Evolutionary conservation across 1,140 invertebrate genomes (phyloP).

Genomic region (Neotoxoptera formosana): DNA sequence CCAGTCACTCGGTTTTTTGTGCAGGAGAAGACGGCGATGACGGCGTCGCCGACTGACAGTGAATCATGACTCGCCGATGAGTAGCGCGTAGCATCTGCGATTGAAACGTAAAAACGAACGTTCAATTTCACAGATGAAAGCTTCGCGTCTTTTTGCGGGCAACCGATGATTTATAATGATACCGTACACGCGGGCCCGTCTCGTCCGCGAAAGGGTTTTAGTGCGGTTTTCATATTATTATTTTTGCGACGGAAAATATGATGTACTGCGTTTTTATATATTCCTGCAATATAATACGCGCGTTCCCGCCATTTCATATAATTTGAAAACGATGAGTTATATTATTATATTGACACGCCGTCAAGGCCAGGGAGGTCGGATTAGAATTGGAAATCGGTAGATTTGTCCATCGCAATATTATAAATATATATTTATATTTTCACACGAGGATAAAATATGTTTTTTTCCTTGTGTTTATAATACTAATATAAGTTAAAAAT

Average conservation of each 20-base stretch:
- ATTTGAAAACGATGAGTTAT: too few relatives aligned
- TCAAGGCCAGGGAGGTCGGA: too few relatives aligned
- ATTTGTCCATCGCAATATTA: too few relatives aligned
- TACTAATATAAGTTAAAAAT: too few relatives aligned
- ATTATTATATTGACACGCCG: too few relatives aligned
- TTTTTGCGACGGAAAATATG: not conserved
- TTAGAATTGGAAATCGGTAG: too few relatives aligned
- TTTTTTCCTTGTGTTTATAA: too few relatives aligned
- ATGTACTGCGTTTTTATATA: not conserved
- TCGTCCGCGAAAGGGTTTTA: conserved; percentile 26
- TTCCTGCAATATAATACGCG: not conserved
- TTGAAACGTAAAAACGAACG: conserved; percentile 50
- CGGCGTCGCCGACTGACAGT: conserved; percentile 26
- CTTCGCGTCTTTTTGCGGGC: not conserved
- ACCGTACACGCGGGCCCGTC: not conserved
- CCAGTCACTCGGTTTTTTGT: too few relatives aligned
- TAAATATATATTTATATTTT: too few relatives aligned
- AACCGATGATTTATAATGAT: conserved; percentile 36
- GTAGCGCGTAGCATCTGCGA: conserved; percentile 55
- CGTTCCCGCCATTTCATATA: not conserved
- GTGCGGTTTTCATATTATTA: not conserved
- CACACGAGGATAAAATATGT: too few relatives aligned
- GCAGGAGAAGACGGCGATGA: not conserved
- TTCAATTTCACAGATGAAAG: conserved; percentile 55
- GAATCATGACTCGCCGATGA: conserved; percentile 54